Evolutionary conservation across 1,140 invertebrate species (phyloP), one percentile per base, ranked within the genome.

Genomic region (Holotrichia oblita): DNA sequence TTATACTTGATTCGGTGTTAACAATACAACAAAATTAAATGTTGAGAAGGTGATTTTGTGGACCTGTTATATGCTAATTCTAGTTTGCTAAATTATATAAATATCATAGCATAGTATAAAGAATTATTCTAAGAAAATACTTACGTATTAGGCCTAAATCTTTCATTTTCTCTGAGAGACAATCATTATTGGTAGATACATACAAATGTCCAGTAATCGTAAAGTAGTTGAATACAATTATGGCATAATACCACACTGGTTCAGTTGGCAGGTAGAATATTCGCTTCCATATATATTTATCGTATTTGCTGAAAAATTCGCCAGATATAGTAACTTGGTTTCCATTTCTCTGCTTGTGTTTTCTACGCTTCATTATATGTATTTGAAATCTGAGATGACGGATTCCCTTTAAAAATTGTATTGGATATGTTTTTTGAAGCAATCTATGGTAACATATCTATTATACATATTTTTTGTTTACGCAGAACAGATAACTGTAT

Each of bases 171-270:
- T 27, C 22, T 22, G 61, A 69, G 2, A 69, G 6, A 9, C 61
- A 69, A 3, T 69, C 61, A 12, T 34, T 10, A 27, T 69, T 69
- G 22, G 27, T 7, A 6, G 61, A 69, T 4, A 69, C 22, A 24
- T 14, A 22, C 24, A 69, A 34, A 69, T 69, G 61, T 69, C 61
- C 73, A 74, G 40, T 40, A 17, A 74, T 40, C 2, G 73, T 44
- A 8, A 41, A n/a, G 10, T 74, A 74, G 10, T 74, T 74, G 40
- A 74, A 20, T 9, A 74, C 17, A 41, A 74, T n/a, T 40, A 74
- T 74, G 8, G 14, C 40, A 34, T 41, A 24, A n/a, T 74, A 74
- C 73, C 73, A 74, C 2, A 74, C 73, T 17, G 73, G 73, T 74
- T 74, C 73, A 6, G 73, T 10, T 22, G 41, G 14, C n/a, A 74